phyloP scores from a whole-genome alignment of 2,888 invertebrate genomes.

The Epicampocera succincta region DNA sequence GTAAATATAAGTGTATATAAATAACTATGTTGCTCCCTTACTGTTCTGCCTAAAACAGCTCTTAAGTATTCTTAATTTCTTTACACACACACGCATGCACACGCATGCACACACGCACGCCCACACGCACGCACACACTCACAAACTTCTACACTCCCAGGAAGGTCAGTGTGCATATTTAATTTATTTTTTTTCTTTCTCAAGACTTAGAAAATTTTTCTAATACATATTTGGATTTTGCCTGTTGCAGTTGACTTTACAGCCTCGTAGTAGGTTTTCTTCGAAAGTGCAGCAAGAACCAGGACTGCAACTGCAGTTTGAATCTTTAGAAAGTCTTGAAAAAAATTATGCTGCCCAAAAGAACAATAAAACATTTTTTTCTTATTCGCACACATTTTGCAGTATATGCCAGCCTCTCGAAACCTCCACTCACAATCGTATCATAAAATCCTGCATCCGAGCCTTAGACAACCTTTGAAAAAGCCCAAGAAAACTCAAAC shows the following conservation, averaged over 20 bases:
- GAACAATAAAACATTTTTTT: slow-evolving; percentile 36
- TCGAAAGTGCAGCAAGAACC: slow-evolving; percentile 47
- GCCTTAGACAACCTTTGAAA: slow-evolving; percentile 26
- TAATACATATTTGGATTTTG: slow-evolving; percentile 43
- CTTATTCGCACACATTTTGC: slow-evolving; percentile 51
- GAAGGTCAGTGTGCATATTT: slow-evolving; percentile 19
- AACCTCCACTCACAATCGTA: not conserved
- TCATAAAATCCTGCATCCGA: not conserved
- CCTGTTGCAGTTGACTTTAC: slow-evolving; percentile 33
- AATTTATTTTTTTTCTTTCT: slow-evolving; percentile 14
- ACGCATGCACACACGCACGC: no score
- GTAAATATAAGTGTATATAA: no score
- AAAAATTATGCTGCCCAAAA: slow-evolving; percentile 6
- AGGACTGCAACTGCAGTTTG: slow-evolving; percentile 28
- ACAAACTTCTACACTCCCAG: not conserved
- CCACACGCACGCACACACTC: not conserved
- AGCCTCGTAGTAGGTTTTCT: slow-evolving; percentile 16
- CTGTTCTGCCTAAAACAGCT: not conserved
- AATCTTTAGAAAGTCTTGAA: slow-evolving; percentile 32
- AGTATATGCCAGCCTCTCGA: slow-evolving; percentile 12
- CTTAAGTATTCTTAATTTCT: slow-evolving; percentile 19
- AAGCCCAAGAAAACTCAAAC: slow-evolving; percentile 68
- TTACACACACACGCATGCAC: not conserved
- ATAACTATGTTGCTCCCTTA: not conserved
- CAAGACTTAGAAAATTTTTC: slow-evolving; percentile 28